These are phyloP conservation scores for Fabriciana adippe DNA, from an alignment of 2,888 invertebrate genomes.

Conservation along the genomic window DNA sequence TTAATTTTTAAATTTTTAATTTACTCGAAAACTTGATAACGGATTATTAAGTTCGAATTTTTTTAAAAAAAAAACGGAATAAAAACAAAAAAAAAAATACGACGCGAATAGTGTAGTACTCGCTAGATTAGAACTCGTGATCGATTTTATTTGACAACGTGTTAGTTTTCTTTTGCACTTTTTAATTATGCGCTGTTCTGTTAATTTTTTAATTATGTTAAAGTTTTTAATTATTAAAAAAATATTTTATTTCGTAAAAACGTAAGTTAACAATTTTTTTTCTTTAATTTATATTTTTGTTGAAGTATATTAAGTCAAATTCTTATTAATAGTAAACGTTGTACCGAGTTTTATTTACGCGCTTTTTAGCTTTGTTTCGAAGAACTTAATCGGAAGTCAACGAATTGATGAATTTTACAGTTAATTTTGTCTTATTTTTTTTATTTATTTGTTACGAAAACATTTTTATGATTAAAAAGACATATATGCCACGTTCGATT, in stretches of 20 bases:
- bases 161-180: background rate
- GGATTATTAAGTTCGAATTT: constrained; percentile 3
- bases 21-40: background rate
- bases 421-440: constrained; percentile 7
- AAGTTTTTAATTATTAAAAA: no score
- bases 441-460: background rate
- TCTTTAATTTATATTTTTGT: no score
- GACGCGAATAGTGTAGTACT: constrained; percentile 15
- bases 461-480: no score
- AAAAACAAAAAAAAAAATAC: constrained; percentile 9
- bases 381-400: constrained; percentile 20
- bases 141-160: constrained; percentile 3
- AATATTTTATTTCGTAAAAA: no score
- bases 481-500: no score
- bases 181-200: background rate
- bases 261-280: no score
- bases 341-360: constrained; percentile 9
- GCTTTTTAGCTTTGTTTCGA: background rate
- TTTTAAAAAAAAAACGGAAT: background rate
- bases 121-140: constrained; percentile 17
- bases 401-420: constrained; percentile 17
- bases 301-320: no score
- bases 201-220: background rate
- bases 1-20: background rate
- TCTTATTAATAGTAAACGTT: background rate